Conservation (phyloP, 2,113 vertebrate species). For the Lontra canadensis region DNA sequence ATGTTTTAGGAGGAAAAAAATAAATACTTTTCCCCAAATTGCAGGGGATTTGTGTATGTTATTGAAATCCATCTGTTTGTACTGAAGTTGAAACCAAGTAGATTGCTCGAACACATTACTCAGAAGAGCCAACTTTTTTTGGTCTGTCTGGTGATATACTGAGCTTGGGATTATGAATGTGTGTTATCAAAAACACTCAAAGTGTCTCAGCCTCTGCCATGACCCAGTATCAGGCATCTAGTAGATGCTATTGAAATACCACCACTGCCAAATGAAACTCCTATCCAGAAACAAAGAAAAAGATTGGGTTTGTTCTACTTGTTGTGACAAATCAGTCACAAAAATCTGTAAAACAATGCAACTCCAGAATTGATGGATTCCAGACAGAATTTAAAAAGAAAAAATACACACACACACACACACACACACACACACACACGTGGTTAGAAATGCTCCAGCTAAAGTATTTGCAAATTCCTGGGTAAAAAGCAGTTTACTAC, state of each 20-base stretch:
- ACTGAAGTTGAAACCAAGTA: constrained; percentile 58
- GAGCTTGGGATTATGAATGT: constrained; percentile 21
- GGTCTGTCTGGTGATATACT: constrained; percentile 22
- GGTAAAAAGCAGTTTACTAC: constrained; percentile 79
- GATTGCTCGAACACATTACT: constrained; percentile 21
- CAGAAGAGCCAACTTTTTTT: neutral
- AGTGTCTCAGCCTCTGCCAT: constrained; percentile 51
- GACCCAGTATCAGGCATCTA: constrained; percentile 25
- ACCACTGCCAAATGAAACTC: constrained; percentile 60
- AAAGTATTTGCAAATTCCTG: constrained; percentile 82
- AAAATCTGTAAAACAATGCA: constrained; percentile 77
- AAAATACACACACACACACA: constrained; percentile 13
- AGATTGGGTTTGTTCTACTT: constrained; percentile 59
- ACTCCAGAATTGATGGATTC: constrained; percentile 62
- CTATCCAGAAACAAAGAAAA: constrained; percentile 40
- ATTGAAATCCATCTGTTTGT: constrained; percentile 25
- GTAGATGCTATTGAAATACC: constrained; percentile 52
- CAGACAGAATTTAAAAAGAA: constrained; percentile 65
- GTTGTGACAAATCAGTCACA: constrained; percentile 65
- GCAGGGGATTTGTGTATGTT: neutral
- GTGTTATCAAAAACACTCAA: constrained; percentile 45
- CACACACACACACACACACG: neutral
- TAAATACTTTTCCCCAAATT: neutral
- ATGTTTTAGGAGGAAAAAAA: neutral
- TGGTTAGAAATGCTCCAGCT: constrained; percentile 71